Percentiles rank a stretch among this genome's conserved stretches.
Evolutionary conservation across 2,888 invertebrate genomes (phyloP).

Genomic region (Macrophya alboannulata): DNA sequence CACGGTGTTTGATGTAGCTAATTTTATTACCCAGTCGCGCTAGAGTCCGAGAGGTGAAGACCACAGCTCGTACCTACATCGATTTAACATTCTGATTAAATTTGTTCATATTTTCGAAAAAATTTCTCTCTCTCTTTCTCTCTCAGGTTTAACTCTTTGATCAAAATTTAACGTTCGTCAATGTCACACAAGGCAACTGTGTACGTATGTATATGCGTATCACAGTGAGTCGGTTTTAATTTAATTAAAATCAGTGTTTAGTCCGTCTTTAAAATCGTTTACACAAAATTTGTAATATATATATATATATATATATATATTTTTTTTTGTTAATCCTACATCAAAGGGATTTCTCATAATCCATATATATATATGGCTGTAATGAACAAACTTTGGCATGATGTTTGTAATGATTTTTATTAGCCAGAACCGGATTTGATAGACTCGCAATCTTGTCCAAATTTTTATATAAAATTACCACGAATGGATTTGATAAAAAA

Average conservation of each 20-base stretch:
- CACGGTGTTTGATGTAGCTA: slow-evolving; percentile 11
- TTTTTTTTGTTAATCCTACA: no score
- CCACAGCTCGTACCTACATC: neutral
- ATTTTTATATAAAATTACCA: no score
- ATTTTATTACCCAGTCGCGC: slow-evolving; percentile 17
- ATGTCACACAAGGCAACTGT: neutral
- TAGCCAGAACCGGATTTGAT: neutral
- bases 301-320: no score
- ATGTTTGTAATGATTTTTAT: no score
- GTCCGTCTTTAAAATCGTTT: neutral
- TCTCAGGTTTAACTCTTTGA: neutral
- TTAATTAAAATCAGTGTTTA: neutral
- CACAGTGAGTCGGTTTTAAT: neutral
- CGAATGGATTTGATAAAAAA: neutral
- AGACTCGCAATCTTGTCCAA: no score
- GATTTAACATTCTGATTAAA: slow-evolving; percentile 6
- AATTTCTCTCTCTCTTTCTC: no score
- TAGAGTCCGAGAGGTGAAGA: slow-evolving; percentile 2
- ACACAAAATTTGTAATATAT: neutral
- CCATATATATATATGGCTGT: no score
- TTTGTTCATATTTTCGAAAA: neutral
- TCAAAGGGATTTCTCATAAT: no score
- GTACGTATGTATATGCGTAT: neutral
- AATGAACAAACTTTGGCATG: no score
- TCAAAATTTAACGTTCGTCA: neutral